These are phyloP conservation scores for Aradophagus sp. DNA, from an alignment of 1,140 invertebrate species.

Conservation along the genomic window DNA sequence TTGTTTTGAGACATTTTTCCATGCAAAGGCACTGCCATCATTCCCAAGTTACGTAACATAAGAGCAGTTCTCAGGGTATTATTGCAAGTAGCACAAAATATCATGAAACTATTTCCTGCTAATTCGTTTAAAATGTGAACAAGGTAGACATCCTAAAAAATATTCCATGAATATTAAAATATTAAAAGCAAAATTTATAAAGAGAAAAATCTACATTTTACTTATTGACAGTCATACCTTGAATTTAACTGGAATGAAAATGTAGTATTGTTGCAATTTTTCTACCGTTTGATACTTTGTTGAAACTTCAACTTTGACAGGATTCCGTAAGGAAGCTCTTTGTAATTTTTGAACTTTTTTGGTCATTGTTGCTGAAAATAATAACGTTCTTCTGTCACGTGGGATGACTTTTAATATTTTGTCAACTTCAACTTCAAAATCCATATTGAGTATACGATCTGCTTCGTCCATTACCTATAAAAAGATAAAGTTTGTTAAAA, in stretches of 20 bases:
- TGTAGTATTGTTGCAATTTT: constrained; percentile 94
- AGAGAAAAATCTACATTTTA: too few relatives aligned
- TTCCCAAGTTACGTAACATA: constrained; percentile 89
- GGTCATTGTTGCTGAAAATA: constrained; percentile 99
- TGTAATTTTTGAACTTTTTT: constrained; percentile 98
- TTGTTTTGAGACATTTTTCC: constrained; percentile 98
- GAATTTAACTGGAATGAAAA: constrained; percentile 97
- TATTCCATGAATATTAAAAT: too few relatives aligned
- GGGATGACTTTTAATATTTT: constrained; percentile 96
- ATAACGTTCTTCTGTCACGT: constrained; percentile 87
- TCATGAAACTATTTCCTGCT: constrained; percentile 96
- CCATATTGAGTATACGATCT: constrained; percentile 96
- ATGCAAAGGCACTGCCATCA: constrained; percentile 95
- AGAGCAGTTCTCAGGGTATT: constrained; percentile 92
- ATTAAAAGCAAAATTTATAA: too few relatives aligned
- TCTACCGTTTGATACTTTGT: constrained; percentile 99
- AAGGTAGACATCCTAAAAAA: constrained; percentile 94
- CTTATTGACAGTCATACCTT: constrained; percentile 79
- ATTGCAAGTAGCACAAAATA: constrained; percentile 96
- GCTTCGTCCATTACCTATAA: constrained; percentile 94
- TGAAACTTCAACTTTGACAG: constrained; percentile 96
- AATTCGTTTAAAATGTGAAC: constrained; percentile 97
- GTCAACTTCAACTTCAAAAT: constrained; percentile 96
- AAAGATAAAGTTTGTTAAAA: constrained; percentile 1
- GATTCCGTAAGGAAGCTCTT: constrained; percentile 92